A percentile compares a stretch with the other conserved stretches of the same genome.
Conservation (phyloP, 2,797 vertebrate species). For the Enteromius treurensis region DNA sequence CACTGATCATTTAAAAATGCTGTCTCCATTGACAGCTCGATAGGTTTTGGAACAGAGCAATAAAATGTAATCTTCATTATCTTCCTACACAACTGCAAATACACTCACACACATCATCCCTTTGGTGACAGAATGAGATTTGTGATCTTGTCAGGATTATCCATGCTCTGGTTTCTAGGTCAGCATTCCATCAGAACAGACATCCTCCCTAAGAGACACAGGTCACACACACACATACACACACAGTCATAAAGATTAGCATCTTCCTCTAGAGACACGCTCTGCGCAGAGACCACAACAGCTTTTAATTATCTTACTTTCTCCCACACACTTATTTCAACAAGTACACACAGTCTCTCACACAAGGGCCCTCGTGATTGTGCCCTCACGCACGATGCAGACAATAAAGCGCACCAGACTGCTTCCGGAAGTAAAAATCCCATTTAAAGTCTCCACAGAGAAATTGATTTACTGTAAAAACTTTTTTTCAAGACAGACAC, state of each 20-base stretch:
- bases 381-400: conserved; percentile 33
- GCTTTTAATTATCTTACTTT: conserved; percentile 55
- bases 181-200: conserved; percentile 56
- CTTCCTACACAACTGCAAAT: conserved; percentile 13
- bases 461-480: conserved; percentile 23
- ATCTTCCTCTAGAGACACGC: conserved; percentile 50
- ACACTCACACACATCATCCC: conserved; percentile 26
- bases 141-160: conserved; percentile 60
- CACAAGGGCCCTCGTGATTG: conserved; percentile 29
- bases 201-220: conserved; percentile 46
- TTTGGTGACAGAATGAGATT: conserved; percentile 52
- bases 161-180: conserved; percentile 58
- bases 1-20: neutral
- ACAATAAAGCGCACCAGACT: conserved; percentile 16
- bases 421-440: conserved; percentile 1
- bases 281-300: conserved; percentile 49
- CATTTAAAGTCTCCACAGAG: neutral
- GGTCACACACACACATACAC: conserved; percentile 48
- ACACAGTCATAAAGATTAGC: conserved; percentile 43
- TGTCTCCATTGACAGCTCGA: neutral
- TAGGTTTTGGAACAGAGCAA: conserved; percentile 17
- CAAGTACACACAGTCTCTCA: conserved; percentile 38
- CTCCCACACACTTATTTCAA: conserved; percentile 47
- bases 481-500: neutral
- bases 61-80: conserved; percentile 31